These are phyloP conservation scores for Lordiphosa stackelbergi DNA, from an alignment of 1,140 invertebrate genomes.

Conservation along the genomic window DNA sequence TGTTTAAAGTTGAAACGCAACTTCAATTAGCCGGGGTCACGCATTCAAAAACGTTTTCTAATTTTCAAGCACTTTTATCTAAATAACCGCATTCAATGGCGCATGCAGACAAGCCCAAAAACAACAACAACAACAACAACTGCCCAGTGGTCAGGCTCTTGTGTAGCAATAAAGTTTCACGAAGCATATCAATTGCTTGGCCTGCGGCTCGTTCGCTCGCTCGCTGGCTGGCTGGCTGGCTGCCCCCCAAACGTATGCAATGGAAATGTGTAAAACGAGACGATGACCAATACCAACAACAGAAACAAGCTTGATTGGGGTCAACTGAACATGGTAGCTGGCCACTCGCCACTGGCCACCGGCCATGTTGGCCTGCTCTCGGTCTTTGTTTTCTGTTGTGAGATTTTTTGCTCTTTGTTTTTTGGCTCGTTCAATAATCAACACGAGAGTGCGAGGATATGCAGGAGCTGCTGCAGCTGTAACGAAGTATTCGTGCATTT, in stretches of 20 bases:
- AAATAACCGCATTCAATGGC: constrained; percentile 56
- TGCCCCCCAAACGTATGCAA: not conserved
- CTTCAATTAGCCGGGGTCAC: constrained; percentile 29
- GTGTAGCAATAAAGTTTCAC: constrained; percentile 57
- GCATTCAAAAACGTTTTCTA: constrained; percentile 33
- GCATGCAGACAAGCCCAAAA: constrained; percentile 21
- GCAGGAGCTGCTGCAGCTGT: constrained; percentile 5
- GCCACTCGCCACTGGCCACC: constrained; percentile 12
- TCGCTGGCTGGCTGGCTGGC: not conserved
- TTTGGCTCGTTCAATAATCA: constrained; percentile 39
- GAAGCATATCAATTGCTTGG: constrained; percentile 55
- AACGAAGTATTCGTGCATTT: constrained; percentile 43
- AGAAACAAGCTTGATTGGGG: constrained; percentile 54
- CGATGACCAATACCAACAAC: constrained; percentile 36
- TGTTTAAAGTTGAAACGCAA: constrained; percentile 11
- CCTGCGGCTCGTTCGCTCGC: constrained; percentile 24
- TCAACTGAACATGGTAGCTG: constrained; percentile 44
- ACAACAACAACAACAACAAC: constrained; percentile 19
- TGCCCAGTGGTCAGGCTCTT: constrained; percentile 5
- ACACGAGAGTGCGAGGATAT: constrained; percentile 20
- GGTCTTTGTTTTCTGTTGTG: constrained; percentile 14
- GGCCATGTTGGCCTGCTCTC: constrained; percentile 4
- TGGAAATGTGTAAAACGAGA: constrained; percentile 53
- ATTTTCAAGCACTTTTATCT: constrained; percentile 54
- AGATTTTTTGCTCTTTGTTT: constrained; percentile 35